Percentiles rank a stretch among this genome's conserved stretches.
Conservation (phyloP, 2,113 vertebrate species). For the Trichomycterus rosablanca region DNA sequence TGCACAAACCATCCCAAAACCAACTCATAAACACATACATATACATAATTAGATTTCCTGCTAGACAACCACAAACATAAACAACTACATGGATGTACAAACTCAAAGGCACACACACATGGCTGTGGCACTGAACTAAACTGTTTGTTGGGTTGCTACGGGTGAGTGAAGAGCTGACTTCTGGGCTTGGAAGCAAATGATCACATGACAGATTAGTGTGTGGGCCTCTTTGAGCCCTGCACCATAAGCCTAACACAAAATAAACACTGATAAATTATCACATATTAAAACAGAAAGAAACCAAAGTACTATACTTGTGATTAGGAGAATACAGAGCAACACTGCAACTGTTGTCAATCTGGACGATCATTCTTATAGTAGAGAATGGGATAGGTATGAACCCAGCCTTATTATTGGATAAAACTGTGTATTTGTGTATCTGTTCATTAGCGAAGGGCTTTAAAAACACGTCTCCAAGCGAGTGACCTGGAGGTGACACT, state of each 20-base stretch:
- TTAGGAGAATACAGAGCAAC: slow-evolving; percentile 54
- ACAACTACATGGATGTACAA: slow-evolving; percentile 16
- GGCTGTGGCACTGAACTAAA: slow-evolving; percentile 68
- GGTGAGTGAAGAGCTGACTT: slow-evolving; percentile 73
- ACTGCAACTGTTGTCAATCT: too few species aligned
- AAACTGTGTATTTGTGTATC: slow-evolving; percentile 27
- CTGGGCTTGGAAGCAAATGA: slow-evolving; percentile 76
- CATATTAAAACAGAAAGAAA: slow-evolving; percentile 3
- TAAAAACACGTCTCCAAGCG: slow-evolving; percentile 49
- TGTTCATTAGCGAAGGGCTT: slow-evolving; percentile 25
- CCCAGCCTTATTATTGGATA: slow-evolving; percentile 45
- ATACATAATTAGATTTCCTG: slow-evolving; percentile 55
- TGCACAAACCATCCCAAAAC: slow-evolving; percentile 51
- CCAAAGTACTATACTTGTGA: slow-evolving; percentile 66
- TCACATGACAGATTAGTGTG: slow-evolving; percentile 82
- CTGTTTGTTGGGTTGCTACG: slow-evolving; percentile 70
- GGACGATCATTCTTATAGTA: too few species aligned
- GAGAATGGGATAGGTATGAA: too few species aligned
- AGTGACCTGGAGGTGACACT: slow-evolving; percentile 71
- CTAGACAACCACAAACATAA: slow-evolving; percentile 33
- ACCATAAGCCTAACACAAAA: slow-evolving; percentile 51
- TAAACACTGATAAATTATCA: slow-evolving; percentile 12
- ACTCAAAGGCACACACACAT: slow-evolving; percentile 32
- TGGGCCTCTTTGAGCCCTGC: slow-evolving; percentile 74
- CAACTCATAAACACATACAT: slow-evolving; percentile 59